These are phyloP conservation scores for Alaudala cheleensis DNA, from an alignment of 2,113 vertebrate species.

Conservation along the genomic window DNA sequence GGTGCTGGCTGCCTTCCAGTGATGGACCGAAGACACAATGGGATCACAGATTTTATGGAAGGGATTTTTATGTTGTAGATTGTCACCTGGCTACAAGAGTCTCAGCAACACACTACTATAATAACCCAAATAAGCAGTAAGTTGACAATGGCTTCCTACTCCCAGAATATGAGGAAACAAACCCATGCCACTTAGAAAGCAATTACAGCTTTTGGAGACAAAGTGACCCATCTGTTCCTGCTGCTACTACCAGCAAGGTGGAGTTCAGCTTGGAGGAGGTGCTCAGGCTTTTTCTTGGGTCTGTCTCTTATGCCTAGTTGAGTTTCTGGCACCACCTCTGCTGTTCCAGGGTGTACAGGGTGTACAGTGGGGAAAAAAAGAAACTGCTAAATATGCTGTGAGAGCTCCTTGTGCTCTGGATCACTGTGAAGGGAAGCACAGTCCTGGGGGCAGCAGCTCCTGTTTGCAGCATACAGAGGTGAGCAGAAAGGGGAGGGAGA, in stretches of 20 bases:
- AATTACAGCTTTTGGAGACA: not conserved
- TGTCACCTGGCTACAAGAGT: not conserved
- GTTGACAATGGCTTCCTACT: not conserved
- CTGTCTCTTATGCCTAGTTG: fast-evolving
- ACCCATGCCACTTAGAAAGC: not conserved
- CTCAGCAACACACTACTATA: not conserved
- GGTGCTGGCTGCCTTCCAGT: not conserved
- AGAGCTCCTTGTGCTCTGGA: not conserved
- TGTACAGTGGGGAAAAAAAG: not conserved
- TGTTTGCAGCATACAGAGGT: fast-evolving
- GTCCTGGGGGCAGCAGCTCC: not conserved
- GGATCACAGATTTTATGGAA: not conserved
- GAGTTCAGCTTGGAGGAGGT: not conserved
- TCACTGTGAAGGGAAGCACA: not conserved
- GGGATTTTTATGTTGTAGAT: not conserved
- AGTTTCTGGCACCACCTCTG: not conserved
- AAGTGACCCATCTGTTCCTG: constrained; percentile 7
- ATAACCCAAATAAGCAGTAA: constrained; percentile 26
- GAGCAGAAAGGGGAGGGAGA: not conserved
- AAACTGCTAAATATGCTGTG: too few relatives aligned
- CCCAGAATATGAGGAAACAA: not conserved
- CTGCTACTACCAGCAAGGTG: not conserved
- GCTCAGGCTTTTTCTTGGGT: not conserved
- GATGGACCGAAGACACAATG: not conserved
- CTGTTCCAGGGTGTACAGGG: not conserved